phyloP scores from a whole-genome alignment of 2,113 vertebrate species.

The Hassar affinis region DNA sequence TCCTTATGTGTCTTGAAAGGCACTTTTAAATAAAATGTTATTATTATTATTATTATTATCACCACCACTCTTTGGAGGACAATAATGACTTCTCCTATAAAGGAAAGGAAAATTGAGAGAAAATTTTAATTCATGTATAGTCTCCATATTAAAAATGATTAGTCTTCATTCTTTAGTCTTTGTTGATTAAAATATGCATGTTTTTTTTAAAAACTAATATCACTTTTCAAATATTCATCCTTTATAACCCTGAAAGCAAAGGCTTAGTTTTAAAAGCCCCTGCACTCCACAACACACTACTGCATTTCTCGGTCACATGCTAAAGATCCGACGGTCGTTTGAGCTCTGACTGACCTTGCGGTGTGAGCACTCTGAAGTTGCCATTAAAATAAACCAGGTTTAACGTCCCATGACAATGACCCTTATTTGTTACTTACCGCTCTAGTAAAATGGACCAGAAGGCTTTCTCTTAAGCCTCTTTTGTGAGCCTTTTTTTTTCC shows the following conservation, averaged over 20 bases:
- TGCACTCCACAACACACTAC: background rate
- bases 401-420: slow-evolving; percentile 52
- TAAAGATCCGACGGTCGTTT: slow-evolving; percentile 17
- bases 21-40: no score
- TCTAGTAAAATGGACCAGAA: slow-evolving; percentile 53
- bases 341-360: slow-evolving; percentile 34
- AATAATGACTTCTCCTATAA: background rate
- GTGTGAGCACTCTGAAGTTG: slow-evolving; percentile 49
- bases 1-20: no score
- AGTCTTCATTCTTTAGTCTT: background rate
- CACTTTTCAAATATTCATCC: background rate
- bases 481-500: slow-evolving; percentile 7
- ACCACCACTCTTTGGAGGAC: background rate
- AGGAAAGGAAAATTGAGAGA: background rate
- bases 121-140: background rate
- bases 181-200: background rate
- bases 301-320: slow-evolving; percentile 26
- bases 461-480: slow-evolving; percentile 40
- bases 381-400: slow-evolving; percentile 28
- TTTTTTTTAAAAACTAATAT: background rate
- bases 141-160: background rate
- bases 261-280: slow-evolving; percentile 9
- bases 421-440: slow-evolving; percentile 43
- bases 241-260: background rate
- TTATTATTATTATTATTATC: no score